Percentiles rank a stretch among this genome's conserved stretches.
Conservation (phyloP, 2,888 invertebrate species). For the Drosophila helvetica region DNA sequence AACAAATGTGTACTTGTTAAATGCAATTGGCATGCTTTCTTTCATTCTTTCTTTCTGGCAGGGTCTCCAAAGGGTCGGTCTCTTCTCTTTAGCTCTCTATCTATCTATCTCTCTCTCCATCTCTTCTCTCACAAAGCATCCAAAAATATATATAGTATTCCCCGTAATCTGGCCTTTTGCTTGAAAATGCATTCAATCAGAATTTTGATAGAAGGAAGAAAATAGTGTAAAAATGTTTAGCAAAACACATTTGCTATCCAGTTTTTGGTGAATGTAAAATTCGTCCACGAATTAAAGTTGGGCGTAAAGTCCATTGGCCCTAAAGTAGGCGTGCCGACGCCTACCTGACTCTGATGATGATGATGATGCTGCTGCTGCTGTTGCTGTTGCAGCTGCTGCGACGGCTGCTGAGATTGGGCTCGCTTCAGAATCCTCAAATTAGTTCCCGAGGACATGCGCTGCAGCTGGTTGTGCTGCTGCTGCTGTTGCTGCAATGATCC, state of each 20-base stretch:
- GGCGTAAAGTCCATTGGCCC: slow-evolving; percentile 79
- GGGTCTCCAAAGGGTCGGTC: slow-evolving; percentile 30
- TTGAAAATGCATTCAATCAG: slow-evolving; percentile 31
- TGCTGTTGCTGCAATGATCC: not conserved
- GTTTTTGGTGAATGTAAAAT: slow-evolving; percentile 84
- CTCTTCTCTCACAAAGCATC: slow-evolving; percentile 6
- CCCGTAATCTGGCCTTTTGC: slow-evolving; percentile 29
- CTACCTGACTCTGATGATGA: slow-evolving; percentile 15
- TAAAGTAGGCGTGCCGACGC: slow-evolving; percentile 5
- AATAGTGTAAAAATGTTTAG: slow-evolving; percentile 56
- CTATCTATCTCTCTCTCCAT: not conserved
- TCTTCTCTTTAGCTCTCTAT: not conserved
- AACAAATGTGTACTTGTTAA: slow-evolving; percentile 43
- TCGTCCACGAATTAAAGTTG: slow-evolving; percentile 83
- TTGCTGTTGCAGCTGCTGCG: slow-evolving; percentile 24
- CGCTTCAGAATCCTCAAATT: slow-evolving; percentile 76
- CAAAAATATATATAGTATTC: not conserved
- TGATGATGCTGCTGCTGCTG: slow-evolving; percentile 47
- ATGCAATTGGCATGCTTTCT: slow-evolving; percentile 50
- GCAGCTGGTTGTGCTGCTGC: slow-evolving; percentile 59
- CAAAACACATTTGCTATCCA: slow-evolving; percentile 83
- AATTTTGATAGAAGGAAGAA: slow-evolving; percentile 19
- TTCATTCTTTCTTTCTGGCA: slow-evolving; percentile 18
- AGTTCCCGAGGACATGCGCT: slow-evolving; percentile 80
- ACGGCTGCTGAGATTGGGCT: slow-evolving; percentile 70